Percentiles rank a stretch among this genome's conserved stretches.
phyloP scores from a whole-genome alignment of 1,140 invertebrate genomes.

The Papilio aristodemus region DNA sequence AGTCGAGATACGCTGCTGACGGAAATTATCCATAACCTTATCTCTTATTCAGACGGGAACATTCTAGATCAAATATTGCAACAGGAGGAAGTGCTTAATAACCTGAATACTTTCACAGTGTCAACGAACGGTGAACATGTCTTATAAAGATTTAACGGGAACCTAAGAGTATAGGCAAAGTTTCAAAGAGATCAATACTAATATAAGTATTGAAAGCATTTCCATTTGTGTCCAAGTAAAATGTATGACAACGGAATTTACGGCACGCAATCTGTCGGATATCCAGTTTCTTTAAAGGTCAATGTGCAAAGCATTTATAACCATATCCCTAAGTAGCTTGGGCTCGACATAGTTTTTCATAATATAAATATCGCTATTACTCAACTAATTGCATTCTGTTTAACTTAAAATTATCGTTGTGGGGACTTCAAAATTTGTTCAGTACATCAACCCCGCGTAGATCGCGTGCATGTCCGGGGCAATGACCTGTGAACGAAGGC shows the following conservation, averaged over 20 bases:
- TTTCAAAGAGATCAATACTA: too few relatives aligned
- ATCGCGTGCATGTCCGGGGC: constrained; percentile 24
- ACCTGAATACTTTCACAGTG: constrained; percentile 21
- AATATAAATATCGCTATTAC: too few relatives aligned
- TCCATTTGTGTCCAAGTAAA: too few relatives aligned
- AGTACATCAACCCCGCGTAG: neutral
- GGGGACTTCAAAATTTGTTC: neutral
- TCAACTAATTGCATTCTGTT: neutral
- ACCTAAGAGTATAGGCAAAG: neutral
- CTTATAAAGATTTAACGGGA: neutral
- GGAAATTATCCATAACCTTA: constrained; percentile 49
- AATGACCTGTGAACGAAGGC: constrained; percentile 37
- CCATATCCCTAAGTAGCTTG: too few relatives aligned
- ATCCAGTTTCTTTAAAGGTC: too few relatives aligned
- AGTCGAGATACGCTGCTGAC: constrained; percentile 44
- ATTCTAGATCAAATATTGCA: constrained; percentile 29
- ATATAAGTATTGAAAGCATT: too few relatives aligned
- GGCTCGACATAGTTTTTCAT: too few relatives aligned
- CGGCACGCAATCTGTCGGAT: too few relatives aligned
- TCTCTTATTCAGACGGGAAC: constrained; percentile 26
- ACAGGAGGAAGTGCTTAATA: constrained; percentile 16
- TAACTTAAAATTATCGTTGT: too few relatives aligned
- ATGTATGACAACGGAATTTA: too few relatives aligned
- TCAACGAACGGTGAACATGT: neutral
- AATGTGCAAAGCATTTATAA: too few relatives aligned